Base-by-base conservation (phyloP, 2,888 invertebrate genomes). In the Ormyrus labotus region DNA sequence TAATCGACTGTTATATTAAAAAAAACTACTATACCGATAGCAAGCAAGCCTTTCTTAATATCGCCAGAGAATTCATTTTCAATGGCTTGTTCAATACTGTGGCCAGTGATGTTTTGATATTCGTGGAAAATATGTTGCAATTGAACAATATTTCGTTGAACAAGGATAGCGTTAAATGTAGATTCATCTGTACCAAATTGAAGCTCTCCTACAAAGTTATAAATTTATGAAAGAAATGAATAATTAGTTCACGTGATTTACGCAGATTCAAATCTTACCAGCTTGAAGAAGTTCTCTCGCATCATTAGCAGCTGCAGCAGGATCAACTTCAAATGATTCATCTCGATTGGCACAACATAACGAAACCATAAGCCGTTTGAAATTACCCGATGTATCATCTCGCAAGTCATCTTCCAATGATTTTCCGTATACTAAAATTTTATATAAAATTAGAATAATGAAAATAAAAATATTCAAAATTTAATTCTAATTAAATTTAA, bases 331-430 rank as follows among this genome's bases (percentile, higher is more conserved):
- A 88, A 94, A 94, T 84, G 94, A 94, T 91, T 98, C 98, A 89
- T 96, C 94, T 85, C 97, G 92, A 87, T 95, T 95, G 63, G 95
- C 96, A 89, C 95, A 94, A 87, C 95, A 95, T 13, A 97, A 91
- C 50, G 98, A 96, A 47, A 97, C 95, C 92, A 99, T 94, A 61
- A 99, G 92, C 75, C 98, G 94, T 90, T 96, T 95, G 92, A 99
- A 98, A 88, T 95, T 95, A 11, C 98, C 98, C 68, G 96, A 96
- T 2, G 98, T 98, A 90, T 99, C 99, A 70, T 95, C 94, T 83
- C 93, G 93, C 48, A 98, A 91, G 89, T 97, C 97, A 71, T 95
- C 94, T 88, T 98, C 98, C 85, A 98, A 92, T 57, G 95, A 93
- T 73, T 92, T 94, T 72, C 95, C 94, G 88, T 94, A 97, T 89